Base-by-base conservation (phyloP, 2,797 vertebrate genomes). In the Gymnothorax javanicus region DNA sequence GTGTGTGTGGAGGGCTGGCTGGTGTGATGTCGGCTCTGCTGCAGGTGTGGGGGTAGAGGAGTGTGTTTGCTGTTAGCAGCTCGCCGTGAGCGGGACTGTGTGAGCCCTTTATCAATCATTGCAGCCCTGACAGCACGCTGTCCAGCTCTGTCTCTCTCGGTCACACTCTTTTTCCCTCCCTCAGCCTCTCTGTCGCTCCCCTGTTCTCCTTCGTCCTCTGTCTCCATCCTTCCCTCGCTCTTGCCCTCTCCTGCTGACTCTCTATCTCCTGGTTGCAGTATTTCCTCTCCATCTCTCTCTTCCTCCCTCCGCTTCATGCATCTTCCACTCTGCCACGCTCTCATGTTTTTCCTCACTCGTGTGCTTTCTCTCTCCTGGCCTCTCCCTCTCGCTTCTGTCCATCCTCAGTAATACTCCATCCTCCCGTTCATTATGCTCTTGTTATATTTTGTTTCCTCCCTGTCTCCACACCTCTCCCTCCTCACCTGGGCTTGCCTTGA, bases 1-100 rank as follows among this genome's bases (percentile, higher is more conserved):
- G 75, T 87, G n/a, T 87, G 25, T 50, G 71, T 3, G n/a, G 64
- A 56, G 0, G 0, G 87, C 56, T 86, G 62, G 82, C 0, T 88
- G 25, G 15, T 33, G 9, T 75, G 71, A 33, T 27, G 25, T 4
- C 27, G 3, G 25, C 25, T 75, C 73, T 43, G 73, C 73, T 50
- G 43, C 9, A 3, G 43, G 25, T 3, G 27, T 0, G 25, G 27
- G 9, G 13, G 73, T 9, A 17, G 27, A 69, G 67, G 6, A 69
- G 67, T 0, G 11, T 69, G 67, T 73, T 73, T 73, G 69, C 69
- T 27, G 69, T n/a, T 11, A 73, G 25, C 25, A 12, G 27, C n/a
- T 27, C 12, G 8, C n/a, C 27, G 8, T 33, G 75, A 3, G 75
- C 54, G 75, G 33, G 17, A 7, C 8, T 27, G 50, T 27, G 75